Percentiles rank a stretch among this genome's conserved stretches.
Evolutionary conservation across 2,113 vertebrate species (phyloP).

Genomic region (Sinocyclocheilus maitianheensis): DNA sequence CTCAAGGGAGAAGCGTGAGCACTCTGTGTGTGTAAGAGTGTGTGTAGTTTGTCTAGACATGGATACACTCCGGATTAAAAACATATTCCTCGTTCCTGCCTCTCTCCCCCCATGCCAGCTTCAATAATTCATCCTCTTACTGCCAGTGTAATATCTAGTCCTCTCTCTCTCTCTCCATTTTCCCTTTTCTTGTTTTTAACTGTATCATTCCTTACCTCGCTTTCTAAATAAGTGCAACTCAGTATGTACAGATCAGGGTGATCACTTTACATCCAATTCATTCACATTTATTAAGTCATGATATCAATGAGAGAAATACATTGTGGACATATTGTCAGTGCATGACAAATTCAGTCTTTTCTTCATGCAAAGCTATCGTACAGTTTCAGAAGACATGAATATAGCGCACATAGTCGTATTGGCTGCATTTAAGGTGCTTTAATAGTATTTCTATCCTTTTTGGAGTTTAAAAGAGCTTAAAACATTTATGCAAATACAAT

Average conservation of each 20-base stretch:
- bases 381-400: background rate
- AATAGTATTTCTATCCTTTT: background rate
- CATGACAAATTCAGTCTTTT: background rate
- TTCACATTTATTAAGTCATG: background rate
- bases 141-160: slow-evolving; percentile 61
- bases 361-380: background rate
- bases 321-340: background rate
- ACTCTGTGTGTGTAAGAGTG: slow-evolving; percentile 5
- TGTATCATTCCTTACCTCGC: background rate
- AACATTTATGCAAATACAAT: background rate
- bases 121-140: slow-evolving; percentile 70
- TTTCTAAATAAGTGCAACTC: background rate
- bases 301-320: background rate
- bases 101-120: slow-evolving; percentile 56
- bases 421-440: background rate
- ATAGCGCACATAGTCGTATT: background rate
- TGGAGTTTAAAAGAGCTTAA: background rate
- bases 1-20: background rate
- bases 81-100: slow-evolving; percentile 44
- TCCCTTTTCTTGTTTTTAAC: background rate
- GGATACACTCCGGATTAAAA: slow-evolving; percentile 60
- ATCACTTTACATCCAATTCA: background rate
- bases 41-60: slow-evolving; percentile 17
- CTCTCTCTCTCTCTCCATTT: slow-evolving; percentile 27
- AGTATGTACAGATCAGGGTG: background rate